Base-by-base conservation (phyloP, 2,113 vertebrate genomes). In the Cacatua alba region DNA sequence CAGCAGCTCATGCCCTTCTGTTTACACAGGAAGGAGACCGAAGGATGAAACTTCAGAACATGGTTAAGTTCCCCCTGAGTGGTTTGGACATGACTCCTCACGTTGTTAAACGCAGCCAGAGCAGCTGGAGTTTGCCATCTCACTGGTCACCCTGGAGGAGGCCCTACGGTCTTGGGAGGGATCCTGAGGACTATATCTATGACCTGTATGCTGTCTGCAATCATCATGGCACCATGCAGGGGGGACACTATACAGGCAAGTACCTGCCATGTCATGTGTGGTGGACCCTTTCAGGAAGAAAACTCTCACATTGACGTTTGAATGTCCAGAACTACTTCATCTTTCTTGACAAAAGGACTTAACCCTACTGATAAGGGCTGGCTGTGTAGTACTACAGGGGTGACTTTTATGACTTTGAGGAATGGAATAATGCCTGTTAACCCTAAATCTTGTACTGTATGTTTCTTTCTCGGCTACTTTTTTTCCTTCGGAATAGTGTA, bases 51-150 rank as follows among this genome's bases (percentile, higher is more conserved):
- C 98, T 99, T 84, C 99, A 99, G 87, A 99, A 99, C 97, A 99
- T 99, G 99, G 98, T 99, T 90, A 98, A 98, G 67, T 99, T 99
- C 92, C 99, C 99, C 2, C 97, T 99, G 87, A 98, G 97, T 4
- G 99, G 99, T 64, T 98, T 99, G 98, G 99, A 99, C 97, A 99
- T 99, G 99, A 99, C 99, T 2, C 99, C 99, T 18, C 99, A 99
- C 1, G 99, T 99, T 92, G 99, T 99, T 17, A 99, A 99, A 86
- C 98, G 99, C 80, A 99, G 99, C 95, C 99, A 99, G 97, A 99
- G 99, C 98, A 99, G 98, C 98, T 99, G 99, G 99, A 99, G 99
- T 52, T 97, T 99, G 81, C 99, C 99, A 2, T 99, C 99, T 1
- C 99, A 99, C 91, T 99, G 99, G 99, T 99, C 99, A 17, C 99